Conservation (phyloP, 2,113 vertebrate genomes). For the Octodon degus region DNA sequence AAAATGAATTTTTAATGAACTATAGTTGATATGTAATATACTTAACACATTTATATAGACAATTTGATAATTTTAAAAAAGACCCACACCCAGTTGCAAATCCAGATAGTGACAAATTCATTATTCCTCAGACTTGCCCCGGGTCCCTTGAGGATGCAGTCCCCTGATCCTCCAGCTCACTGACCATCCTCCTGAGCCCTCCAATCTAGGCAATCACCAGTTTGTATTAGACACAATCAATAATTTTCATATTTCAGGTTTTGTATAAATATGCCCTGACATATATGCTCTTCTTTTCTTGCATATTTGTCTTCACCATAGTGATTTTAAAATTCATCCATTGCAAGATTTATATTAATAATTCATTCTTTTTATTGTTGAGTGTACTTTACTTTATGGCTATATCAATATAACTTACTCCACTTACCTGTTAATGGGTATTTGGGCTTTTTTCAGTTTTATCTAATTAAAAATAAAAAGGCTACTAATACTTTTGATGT, state of each 20-base stretch:
- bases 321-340: not conserved
- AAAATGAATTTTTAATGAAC: not conserved
- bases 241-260: not conserved
- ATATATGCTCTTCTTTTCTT: not conserved
- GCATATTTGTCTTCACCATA: not conserved
- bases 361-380: not conserved
- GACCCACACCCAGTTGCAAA: not conserved
- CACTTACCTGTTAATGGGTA: not conserved
- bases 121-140: not conserved
- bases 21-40: not conserved
- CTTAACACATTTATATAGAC: not conserved
- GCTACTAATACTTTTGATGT: not conserved
- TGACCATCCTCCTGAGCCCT: not conserved
- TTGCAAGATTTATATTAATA: not conserved
- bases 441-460: not conserved
- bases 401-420: not conserved
- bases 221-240: not conserved
- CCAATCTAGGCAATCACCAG: accelerated
- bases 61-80: not conserved
- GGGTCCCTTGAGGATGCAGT: not conserved
- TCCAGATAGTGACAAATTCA: not conserved
- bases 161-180: accelerated
- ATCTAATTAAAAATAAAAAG: conserved; percentile 3
- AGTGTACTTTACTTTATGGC: not conserved
- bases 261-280: not conserved